Base-by-base conservation (phyloP, 37 sponge, comb jelly and placozoan genomes). In the Chondrilla cf. caribensis region DNA sequence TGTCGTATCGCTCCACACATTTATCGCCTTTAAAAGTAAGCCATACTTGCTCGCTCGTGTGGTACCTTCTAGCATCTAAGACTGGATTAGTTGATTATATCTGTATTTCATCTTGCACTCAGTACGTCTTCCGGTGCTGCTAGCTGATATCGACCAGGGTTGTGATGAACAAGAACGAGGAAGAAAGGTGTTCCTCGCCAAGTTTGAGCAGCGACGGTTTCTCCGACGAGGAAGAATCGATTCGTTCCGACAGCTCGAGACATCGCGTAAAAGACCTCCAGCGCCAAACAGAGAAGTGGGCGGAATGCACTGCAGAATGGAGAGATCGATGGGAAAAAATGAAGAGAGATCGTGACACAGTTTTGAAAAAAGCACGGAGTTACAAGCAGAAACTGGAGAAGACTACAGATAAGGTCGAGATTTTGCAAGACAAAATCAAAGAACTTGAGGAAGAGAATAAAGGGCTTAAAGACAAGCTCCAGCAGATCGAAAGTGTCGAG, bases 251-350 rank as follows among this genome's bases (percentile, higher is more conserved):
- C 25, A 38, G 39, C 32, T 73, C 76, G 25, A 37, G 47, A 9
- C 15, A 62, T 28, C 7, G n/a, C 1, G 44, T 73, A n/a, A 37
- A 73, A 73, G 76, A 73, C 76, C 24, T 73, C 7, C 42, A 73
- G 25, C 31, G 36, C 14, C 76, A 73, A 37, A 40, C 76, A 3
- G 76, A 73, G 76, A 37, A 38, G 19, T 73, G 76, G 76, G 76
- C 76, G 0, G 76, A 39, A 5, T 73, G 76, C 44, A 73, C 76
- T 41, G 76, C 76, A 2, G 76, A 73, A 43, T 73, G 76, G 76
- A 37, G 76, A 37, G 76, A 73, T 2, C 76, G 76, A 22, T 73
- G 76, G 76, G 76, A 40, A 15, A 73, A 73, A 37, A 73, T 73
- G 24, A 73, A 73, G 76, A 37, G 41, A 0, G 76, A 73, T 2